These are phyloP conservation scores for Pycnonotus jocosus DNA, from an alignment of 2,113 vertebrate species.

Conservation along the genomic window DNA sequence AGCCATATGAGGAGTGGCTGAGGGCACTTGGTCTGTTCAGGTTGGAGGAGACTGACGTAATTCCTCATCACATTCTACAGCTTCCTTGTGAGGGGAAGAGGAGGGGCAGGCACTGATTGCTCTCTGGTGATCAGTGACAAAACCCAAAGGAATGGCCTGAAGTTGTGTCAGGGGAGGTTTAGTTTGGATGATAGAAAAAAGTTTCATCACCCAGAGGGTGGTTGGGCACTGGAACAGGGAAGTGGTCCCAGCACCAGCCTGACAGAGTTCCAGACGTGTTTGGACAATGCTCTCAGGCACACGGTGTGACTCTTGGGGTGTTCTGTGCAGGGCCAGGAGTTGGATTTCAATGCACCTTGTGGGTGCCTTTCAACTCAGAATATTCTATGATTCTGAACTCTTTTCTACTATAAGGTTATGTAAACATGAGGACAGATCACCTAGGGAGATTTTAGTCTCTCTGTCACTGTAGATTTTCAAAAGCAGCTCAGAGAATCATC, in stretches of 20 bases:
- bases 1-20: rapidly evolving
- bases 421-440: background rate
- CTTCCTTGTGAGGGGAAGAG: rapidly evolving
- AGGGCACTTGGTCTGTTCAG: background rate
- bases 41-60: background rate
- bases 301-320: background rate
- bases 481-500: background rate
- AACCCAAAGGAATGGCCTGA: rapidly evolving
- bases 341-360: background rate
- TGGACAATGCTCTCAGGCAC: background rate
- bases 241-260: background rate
- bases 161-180: rapidly evolving
- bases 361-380: background rate
- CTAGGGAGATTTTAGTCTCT: background rate
- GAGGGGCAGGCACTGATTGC: background rate
- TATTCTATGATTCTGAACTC: background rate
- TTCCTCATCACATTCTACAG: rapidly evolving
- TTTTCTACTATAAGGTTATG: background rate
- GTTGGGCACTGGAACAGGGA: rapidly evolving
- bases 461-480: background rate
- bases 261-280: rapidly evolving
- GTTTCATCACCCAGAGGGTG: background rate
- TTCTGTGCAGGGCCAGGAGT: background rate
- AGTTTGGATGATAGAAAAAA: background rate
- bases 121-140: background rate